Base-by-base conservation (phyloP, 2,888 invertebrate species). In the Ophion ellenae region DNA sequence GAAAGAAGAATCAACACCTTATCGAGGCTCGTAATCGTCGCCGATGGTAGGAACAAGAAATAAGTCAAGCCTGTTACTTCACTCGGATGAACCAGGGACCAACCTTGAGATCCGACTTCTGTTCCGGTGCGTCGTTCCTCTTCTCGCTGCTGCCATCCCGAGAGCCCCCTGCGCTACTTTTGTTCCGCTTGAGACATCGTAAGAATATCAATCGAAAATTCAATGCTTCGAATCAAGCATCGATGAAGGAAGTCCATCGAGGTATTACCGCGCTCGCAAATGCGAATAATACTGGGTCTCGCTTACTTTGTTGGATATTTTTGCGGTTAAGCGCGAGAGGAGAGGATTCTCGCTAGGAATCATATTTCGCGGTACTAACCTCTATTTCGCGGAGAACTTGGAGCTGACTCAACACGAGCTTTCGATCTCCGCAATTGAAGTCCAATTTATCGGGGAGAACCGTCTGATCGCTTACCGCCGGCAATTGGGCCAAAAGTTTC, bases 401-500 rank as follows among this genome's bases (percentile, higher is more conserved):
- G 11, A 93, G 81, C 81, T 94, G 94, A 45, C 92, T 90, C 66
- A 89, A 53, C n/a, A 93, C 85, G 47, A 90, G 89, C n/a, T 89
- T 88, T 69, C 88, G 88, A 85, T 92, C 91, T 0, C 87, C 7
- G 61, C 92, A 93, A 24, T 90, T 88, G 71, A 93, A 93, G 57
- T 90, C 90, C 2, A 93, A 81, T 11, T 87, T 47, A 1, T 87
- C 86, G 2, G 94, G 94, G 53, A 94, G 59, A 10, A 69, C 78
- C 4, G 92, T 89, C 0, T 17, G 17, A 53, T 53, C 53, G 17
- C 17, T 82, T 74, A 0, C 81, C 88, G 32, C 96, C 95, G 1
- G 97, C 89, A 97, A 97, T 83, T 96, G 95, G 3, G 94, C 88
- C 1, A 97, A 95, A 71, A 96, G 96, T 11, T 95, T 94, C 91